Evolutionary conservation across 2,113 vertebrate species (phyloP).

Genomic region (Megatriorchis doriae): DNA sequence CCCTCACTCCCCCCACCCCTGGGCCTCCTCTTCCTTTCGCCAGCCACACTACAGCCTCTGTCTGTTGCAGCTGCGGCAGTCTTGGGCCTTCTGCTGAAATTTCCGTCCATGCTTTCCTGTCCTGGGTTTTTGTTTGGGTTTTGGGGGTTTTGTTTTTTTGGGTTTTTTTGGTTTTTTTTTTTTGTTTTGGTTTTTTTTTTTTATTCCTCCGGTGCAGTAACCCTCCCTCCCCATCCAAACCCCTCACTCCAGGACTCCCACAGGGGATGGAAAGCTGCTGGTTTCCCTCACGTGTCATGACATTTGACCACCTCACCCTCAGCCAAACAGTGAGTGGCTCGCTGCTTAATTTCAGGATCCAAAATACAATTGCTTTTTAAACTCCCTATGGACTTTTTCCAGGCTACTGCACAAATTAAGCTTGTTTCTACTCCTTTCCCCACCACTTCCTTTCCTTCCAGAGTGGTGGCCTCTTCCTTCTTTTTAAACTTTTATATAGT

Average conservation of each 20-base stretch:
- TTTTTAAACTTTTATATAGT: slow-evolving; percentile 15
- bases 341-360: slow-evolving; percentile 53
- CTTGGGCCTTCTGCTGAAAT: slow-evolving; percentile 4
- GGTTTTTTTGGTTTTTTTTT: too few relatives aligned
- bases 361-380: slow-evolving; percentile 58
- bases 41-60: background rate
- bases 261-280: slow-evolving; percentile 26
- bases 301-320: slow-evolving; percentile 55
- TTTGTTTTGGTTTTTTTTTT: background rate
- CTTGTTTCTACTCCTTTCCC: slow-evolving; percentile 33
- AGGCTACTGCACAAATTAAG: slow-evolving; percentile 56
- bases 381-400: slow-evolving; percentile 52
- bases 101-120: background rate
- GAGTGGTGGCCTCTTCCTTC: background rate
- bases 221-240: background rate
- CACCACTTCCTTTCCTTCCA: slow-evolving; percentile 21
- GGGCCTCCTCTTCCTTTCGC: background rate
- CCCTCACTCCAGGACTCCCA: background rate
- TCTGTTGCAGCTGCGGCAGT: background rate
- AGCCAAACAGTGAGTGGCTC: background rate
- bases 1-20: background rate
- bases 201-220: accelerated
- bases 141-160: too few relatives aligned
- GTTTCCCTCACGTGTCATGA: slow-evolving; percentile 40
- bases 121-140: background rate